Evolutionary conservation across 2,888 invertebrate species (phyloP).

Genomic region (Eupithecia subfuscata): DNA sequence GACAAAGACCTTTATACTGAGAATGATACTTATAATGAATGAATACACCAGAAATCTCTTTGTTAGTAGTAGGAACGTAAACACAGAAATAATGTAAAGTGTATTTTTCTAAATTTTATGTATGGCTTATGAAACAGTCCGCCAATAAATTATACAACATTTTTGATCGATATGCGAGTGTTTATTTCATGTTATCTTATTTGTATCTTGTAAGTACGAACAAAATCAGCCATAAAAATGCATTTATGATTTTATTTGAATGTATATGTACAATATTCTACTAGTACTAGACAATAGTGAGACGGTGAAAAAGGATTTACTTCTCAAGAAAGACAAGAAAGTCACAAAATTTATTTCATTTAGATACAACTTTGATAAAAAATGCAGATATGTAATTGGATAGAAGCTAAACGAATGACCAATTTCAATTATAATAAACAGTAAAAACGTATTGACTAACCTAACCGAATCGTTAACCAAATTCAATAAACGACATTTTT

Average conservation of each 20-base stretch:
- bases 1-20: conserved; percentile 11
- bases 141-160: too few species aligned
- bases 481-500: neutral
- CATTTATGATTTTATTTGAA: too few species aligned
- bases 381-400: neutral
- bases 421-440: neutral
- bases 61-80: neutral
- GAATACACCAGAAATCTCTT: neutral
- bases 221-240: too few species aligned
- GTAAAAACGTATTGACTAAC: neutral
- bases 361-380: neutral
- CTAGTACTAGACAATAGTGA: neutral
- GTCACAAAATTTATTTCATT: neutral
- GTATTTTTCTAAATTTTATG: neutral
- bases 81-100: neutral
- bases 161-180: neutral
- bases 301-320: neutral
- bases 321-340: neutral
- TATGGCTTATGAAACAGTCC: too few species aligned
- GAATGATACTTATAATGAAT: neutral
- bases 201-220: too few species aligned
- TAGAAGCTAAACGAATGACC: neutral
- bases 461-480: neutral
- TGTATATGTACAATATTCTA: neutral
- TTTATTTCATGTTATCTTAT: neutral